These are phyloP conservation scores for Chrysopa pallens DNA, from an alignment of 1,140 invertebrate genomes.

Conservation along the genomic window DNA sequence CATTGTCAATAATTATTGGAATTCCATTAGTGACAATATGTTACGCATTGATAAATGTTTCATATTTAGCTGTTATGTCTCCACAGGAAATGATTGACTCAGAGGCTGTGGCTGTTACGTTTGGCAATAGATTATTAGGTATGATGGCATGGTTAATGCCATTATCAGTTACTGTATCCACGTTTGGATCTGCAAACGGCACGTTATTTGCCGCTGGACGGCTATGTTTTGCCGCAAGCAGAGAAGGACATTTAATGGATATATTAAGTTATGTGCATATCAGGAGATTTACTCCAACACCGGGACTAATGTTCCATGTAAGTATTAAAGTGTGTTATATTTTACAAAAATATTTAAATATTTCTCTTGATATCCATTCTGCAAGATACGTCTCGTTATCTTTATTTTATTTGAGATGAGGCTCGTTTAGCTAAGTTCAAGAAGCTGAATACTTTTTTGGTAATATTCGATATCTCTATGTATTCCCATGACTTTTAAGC, in stretches of 20 bases:
- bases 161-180: conserved; percentile 86
- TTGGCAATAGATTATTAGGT: conserved; percentile 69
- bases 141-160: conserved; percentile 85
- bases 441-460: no score
- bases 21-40: conserved; percentile 90
- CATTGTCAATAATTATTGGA: conserved; percentile 88
- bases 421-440: no score
- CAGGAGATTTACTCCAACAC: conserved; percentile 75
- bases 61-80: conserved; percentile 92
- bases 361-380: no score
- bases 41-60: conserved; percentile 90
- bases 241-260: conserved; percentile 83
- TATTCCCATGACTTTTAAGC: no score
- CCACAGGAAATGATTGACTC: conserved; percentile 85
- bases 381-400: no score
- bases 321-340: no score
- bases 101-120: conserved; percentile 90
- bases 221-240: conserved; percentile 86
- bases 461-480: no score
- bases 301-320: conserved; percentile 94
- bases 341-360: no score
- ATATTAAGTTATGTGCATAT: conserved; percentile 90
- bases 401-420: no score
- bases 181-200: conserved; percentile 93
- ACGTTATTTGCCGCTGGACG: conserved; percentile 83